Conservation (phyloP, 2,113 vertebrate species). For the Ceratotherium simum region DNA sequence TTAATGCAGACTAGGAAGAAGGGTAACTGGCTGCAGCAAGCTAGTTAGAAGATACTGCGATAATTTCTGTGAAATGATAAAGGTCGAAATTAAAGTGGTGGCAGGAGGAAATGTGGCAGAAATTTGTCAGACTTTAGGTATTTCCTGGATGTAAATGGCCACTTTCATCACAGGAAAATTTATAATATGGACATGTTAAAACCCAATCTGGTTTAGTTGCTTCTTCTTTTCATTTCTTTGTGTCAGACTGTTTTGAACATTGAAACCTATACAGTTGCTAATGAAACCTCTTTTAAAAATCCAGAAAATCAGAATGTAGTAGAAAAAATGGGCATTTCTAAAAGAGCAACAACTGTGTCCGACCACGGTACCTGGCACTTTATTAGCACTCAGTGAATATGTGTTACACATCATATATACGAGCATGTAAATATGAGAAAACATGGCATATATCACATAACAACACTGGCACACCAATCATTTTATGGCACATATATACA, state of each 20-base stretch:
- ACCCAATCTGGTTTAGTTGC: neutral
- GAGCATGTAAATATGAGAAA: neutral
- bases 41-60: neutral
- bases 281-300: neutral
- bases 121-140: neutral
- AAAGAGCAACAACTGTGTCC: neutral
- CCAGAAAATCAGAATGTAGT: neutral
- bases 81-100: neutral
- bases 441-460: neutral
- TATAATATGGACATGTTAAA: neutral
- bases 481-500: neutral
- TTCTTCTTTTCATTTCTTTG: neutral
- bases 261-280: neutral
- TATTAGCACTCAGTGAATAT: neutral
- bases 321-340: neutral
- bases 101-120: neutral
- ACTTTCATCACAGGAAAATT: neutral
- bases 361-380: neutral
- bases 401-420: neutral
- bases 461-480: neutral
- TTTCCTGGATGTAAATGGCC: neutral
- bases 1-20: neutral
- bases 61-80: neutral
- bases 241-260: neutral
- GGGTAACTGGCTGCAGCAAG: accelerated